Conservation (phyloP, 2,113 vertebrate genomes). For the Xiphophorus couchianus region DNA sequence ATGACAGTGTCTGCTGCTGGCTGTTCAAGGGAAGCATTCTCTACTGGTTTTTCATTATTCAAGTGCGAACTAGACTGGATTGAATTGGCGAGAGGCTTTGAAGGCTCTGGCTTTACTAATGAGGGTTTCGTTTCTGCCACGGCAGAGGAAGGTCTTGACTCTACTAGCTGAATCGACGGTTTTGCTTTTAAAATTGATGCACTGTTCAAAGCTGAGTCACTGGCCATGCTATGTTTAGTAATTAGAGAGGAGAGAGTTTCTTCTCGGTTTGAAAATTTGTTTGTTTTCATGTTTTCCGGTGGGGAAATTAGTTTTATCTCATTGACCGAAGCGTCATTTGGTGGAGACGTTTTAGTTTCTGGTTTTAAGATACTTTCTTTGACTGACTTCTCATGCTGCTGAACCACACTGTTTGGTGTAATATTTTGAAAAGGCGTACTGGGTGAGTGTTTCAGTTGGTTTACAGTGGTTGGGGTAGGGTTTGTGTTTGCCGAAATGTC, state of each 20-base stretch:
- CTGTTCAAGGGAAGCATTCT: slow-evolving; percentile 42
- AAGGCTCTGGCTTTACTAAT: slow-evolving; percentile 9
- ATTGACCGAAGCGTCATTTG: slow-evolving; percentile 4
- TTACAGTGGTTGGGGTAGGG: not conserved
- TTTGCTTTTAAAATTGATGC: slow-evolving; percentile 15
- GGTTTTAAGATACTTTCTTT: slow-evolving; percentile 24
- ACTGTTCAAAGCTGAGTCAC: slow-evolving; percentile 6
- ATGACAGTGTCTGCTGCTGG: slow-evolving; percentile 66
- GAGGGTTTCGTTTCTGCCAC: slow-evolving; percentile 26
- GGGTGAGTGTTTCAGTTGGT: slow-evolving; percentile 13
- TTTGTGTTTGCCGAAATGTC: slow-evolving; percentile 21
- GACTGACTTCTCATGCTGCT: not conserved
- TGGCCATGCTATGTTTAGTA: not conserved
- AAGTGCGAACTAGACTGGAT: slow-evolving; percentile 24
- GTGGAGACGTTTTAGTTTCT: slow-evolving; percentile 17
- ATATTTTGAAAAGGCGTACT: slow-evolving; percentile 18
- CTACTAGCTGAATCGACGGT: slow-evolving; percentile 7
- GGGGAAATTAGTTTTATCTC: slow-evolving; percentile 37
- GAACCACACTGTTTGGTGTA: not conserved
- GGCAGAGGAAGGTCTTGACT: slow-evolving; percentile 24
- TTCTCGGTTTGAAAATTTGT: not conserved
- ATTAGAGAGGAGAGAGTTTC: slow-evolving; percentile 8
- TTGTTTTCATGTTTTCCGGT: slow-evolving; percentile 16
- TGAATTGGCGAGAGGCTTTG: slow-evolving; percentile 8
- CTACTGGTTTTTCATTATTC: slow-evolving; percentile 38